These are phyloP conservation scores for Cataglyphis albicans DNA, from an alignment of 2,888 invertebrate species.

Conservation along the genomic window DNA sequence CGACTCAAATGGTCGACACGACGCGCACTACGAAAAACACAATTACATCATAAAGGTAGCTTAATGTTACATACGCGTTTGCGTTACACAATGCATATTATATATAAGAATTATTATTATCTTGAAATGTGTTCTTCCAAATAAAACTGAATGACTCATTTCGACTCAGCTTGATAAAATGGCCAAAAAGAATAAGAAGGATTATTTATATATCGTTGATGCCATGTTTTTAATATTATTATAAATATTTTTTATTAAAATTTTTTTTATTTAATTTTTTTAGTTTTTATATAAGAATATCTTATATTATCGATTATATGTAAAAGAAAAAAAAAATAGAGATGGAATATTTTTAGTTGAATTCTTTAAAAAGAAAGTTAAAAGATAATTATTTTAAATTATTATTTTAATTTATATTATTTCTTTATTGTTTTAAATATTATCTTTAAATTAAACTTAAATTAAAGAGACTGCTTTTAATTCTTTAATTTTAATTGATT, in stretches of 20 bases:
- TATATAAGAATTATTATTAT: neutral
- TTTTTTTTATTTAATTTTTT: neutral
- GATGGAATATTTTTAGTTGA: neutral
- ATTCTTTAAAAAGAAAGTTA: slow-evolving; percentile 1
- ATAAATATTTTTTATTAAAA: neutral
- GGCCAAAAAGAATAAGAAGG: neutral
- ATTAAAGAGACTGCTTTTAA: neutral
- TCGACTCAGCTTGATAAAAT: neutral
- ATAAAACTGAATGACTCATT: neutral
- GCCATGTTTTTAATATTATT: neutral
- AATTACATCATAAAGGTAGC: neutral
- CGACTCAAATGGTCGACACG: neutral
- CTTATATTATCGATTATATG: neutral
- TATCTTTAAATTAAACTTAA: neutral
- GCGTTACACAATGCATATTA: neutral
- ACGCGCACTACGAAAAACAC: neutral
- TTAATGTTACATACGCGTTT: neutral
- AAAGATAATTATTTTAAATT: slow-evolving; percentile 21
- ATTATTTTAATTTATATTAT: neutral
- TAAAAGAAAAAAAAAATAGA: neutral
- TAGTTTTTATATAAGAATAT: neutral
- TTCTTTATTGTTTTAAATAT: neutral
- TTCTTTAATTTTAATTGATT: slow-evolving; percentile 4
- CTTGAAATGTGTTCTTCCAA: neutral
- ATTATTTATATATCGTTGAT: neutral